Conservation (phyloP, 2,888 invertebrate genomes). For the Catotricha subobsoleta region DNA sequence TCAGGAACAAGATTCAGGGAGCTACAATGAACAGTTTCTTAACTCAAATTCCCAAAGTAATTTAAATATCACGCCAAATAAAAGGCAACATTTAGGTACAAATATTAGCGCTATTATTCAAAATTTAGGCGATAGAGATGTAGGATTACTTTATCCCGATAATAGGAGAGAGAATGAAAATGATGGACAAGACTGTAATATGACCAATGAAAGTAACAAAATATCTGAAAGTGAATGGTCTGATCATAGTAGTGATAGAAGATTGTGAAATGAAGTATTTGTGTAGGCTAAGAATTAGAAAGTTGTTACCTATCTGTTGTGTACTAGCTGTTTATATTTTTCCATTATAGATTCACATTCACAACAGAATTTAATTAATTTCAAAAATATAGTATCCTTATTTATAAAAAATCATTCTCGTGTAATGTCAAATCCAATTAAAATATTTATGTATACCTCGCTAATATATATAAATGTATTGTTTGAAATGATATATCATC, state of each 20-base stretch:
- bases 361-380: no score
- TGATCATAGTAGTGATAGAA: constrained; percentile 20
- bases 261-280: constrained; percentile 29
- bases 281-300: constrained; percentile 13
- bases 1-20: no score
- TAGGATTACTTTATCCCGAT: constrained; percentile 26
- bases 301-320: background rate
- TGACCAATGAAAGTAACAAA: constrained; percentile 1
- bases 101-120: constrained; percentile 33
- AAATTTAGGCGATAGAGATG: constrained; percentile 30
- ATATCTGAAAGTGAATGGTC: constrained; percentile 23
- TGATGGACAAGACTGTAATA: constrained; percentile 5
- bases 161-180: constrained; percentile 10
- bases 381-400: no score
- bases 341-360: no score
- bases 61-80: constrained; percentile 21
- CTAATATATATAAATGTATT: no score
- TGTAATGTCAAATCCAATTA: no score
- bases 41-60: constrained; percentile 16
- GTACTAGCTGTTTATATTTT: no score
- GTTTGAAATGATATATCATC: no score
- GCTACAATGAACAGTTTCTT: no score
- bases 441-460: no score
- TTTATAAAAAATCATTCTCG: no score
- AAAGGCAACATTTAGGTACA: constrained; percentile 26